These are phyloP conservation scores for Aphyosemion australe DNA, from an alignment of 2,113 vertebrate genomes.

Conservation along the genomic window DNA sequence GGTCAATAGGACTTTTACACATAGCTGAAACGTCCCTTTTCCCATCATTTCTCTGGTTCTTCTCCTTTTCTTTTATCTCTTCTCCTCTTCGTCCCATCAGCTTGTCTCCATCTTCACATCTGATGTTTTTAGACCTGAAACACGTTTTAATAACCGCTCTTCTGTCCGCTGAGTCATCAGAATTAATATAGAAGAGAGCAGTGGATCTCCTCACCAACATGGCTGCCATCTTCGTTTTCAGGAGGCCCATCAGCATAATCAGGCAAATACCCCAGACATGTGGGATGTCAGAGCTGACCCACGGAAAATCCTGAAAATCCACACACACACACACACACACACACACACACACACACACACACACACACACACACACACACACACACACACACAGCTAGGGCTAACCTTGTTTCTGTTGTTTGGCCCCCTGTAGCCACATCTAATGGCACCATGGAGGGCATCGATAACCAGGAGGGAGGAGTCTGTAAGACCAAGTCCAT, in stretches of 20 bases:
- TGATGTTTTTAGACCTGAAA: not conserved
- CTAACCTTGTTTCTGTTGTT: constrained; percentile 24
- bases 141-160: constrained; percentile 46
- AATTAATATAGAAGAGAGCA: constrained; percentile 23
- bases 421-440: constrained; percentile 86
- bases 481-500: constrained; percentile 98
- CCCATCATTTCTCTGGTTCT: not conserved
- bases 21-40: not conserved
- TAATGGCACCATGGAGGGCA: constrained; percentile 97
- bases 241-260: constrained; percentile 51
- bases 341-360: too few relatives aligned
- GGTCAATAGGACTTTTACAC: too few relatives aligned
- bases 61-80: too few relatives aligned
- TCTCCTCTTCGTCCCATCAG: constrained; percentile 17
- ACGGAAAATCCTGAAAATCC: too few relatives aligned
- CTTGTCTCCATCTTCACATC: not conserved
- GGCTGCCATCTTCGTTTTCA: constrained; percentile 30
- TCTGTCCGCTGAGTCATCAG: constrained; percentile 41
- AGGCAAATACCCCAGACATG: constrained; percentile 60
- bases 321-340: too few relatives aligned
- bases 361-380: not conserved
- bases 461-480: constrained; percentile 98
- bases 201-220: constrained; percentile 26
- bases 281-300: too few relatives aligned
- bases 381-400: constrained; percentile 1